Evolutionary conservation across 2,797 vertebrate genomes (phyloP).

Genomic region (Etheostoma nigrum): DNA sequence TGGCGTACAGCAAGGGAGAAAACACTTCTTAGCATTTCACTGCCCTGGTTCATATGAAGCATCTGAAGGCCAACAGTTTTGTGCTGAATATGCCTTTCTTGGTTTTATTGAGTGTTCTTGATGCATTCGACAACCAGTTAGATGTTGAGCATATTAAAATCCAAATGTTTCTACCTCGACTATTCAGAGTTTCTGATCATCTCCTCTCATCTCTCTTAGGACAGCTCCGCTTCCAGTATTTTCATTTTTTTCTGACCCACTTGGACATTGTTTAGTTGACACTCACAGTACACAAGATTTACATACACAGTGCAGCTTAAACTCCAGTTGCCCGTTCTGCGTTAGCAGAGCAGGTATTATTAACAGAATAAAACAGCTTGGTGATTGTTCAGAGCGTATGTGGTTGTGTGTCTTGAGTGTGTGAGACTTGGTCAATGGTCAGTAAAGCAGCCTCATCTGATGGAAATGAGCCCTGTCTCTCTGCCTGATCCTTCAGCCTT

Average conservation of each 20-base stretch:
- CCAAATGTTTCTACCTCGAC: conserved; percentile 56
- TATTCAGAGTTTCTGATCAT: conserved; percentile 65
- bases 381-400: conserved; percentile 34
- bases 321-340: conserved; percentile 49
- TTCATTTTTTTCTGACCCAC: conserved; percentile 70
- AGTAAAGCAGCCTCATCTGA: conserved; percentile 28
- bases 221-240: conserved; percentile 68
- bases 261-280: conserved; percentile 67
- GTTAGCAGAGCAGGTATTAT: conserved; percentile 57
- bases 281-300: conserved; percentile 56
- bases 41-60: conserved; percentile 32
- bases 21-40: conserved; percentile 44
- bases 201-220: conserved; percentile 71
- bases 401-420: conserved; percentile 1
- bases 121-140: conserved; percentile 70
- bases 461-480: conserved; percentile 16
- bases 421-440: conserved; percentile 37
- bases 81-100: conserved; percentile 61
- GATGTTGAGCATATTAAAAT: conserved; percentile 63
- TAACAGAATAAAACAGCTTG: conserved; percentile 43
- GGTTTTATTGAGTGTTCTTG: conserved; percentile 70
- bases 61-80: conserved; percentile 49
- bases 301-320: conserved; percentile 42
- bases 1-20: conserved; percentile 28
- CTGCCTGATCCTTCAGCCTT: conserved; percentile 17